Conservation (phyloP, 2,797 vertebrate species). For the Enteromius viviparus region DNA sequence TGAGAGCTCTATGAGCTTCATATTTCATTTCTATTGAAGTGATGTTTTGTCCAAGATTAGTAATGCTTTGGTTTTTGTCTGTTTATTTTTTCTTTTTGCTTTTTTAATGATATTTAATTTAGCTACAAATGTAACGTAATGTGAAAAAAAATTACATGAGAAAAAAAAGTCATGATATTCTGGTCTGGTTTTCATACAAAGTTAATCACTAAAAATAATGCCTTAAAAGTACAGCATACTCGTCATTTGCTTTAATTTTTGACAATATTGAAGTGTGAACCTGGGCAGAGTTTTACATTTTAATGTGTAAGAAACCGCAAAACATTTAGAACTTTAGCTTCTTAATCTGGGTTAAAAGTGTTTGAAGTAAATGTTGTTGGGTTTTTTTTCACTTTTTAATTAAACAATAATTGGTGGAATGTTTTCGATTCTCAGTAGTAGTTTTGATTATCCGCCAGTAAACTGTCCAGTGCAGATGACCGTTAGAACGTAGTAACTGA, state of each 20-base stretch:
- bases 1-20: background rate
- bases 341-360: background rate
- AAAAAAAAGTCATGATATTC: background rate
- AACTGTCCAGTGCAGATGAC: background rate
- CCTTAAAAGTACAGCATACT: background rate
- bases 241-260: background rate
- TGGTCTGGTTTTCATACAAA: background rate
- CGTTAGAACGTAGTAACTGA: background rate
- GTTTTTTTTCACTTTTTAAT: background rate
- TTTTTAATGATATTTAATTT: background rate
- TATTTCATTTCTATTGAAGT: too few relatives aligned
- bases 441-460: background rate
- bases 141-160: background rate
- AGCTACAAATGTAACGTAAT: background rate
- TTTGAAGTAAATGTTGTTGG: background rate
- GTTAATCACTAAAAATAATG: background rate
- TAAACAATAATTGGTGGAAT: background rate
- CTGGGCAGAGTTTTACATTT: background rate
- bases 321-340: background rate
- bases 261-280: background rate
- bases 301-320: background rate
- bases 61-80: too few relatives aligned
- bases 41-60: too few relatives aligned
- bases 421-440: background rate
- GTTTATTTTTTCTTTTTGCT: too few relatives aligned